phyloP scores from a whole-genome alignment of 1,140 invertebrate species.

The Drosophila triauraria region DNA sequence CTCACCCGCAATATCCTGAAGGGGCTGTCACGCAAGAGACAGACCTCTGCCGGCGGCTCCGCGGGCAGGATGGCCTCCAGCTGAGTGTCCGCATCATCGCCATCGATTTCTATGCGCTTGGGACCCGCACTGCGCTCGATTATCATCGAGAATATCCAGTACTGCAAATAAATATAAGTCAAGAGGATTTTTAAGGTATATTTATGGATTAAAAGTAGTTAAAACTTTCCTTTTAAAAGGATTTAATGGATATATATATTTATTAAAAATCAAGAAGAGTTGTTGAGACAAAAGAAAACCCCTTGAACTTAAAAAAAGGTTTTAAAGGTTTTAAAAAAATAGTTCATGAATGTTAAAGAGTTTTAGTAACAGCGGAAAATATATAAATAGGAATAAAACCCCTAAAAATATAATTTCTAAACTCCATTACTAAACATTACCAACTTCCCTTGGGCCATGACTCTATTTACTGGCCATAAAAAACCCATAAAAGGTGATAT shows the following conservation, averaged over 20 bases:
- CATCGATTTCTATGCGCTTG: slow-evolving; percentile 68
- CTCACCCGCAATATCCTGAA: slow-evolving; percentile 89
- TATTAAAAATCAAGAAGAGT: neutral
- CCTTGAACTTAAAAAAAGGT: neutral
- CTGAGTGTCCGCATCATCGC: slow-evolving; percentile 82
- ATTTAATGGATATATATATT: too few species aligned
- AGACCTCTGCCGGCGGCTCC: slow-evolving; percentile 84
- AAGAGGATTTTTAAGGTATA: neutral
- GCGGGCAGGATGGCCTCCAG: slow-evolving; percentile 86
- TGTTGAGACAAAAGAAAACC: too few species aligned
- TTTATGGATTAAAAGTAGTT: neutral
- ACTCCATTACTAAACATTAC: neutral
- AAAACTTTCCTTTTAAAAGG: neutral
- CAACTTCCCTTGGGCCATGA: neutral
- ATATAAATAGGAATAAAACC: neutral
- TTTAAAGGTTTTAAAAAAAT: neutral
- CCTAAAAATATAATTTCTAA: neutral
- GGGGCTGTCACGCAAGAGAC: slow-evolving; percentile 88
- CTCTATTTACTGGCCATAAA: slow-evolving; percentile 5
- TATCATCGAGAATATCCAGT: slow-evolving; percentile 84
- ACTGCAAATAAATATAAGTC: slow-evolving; percentile 34
- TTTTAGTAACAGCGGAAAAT: neutral
- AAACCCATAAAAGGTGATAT: neutral
- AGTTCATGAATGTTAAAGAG: too few species aligned
- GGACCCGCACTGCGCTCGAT: slow-evolving; percentile 70